Percentiles rank a stretch among this genome's conserved stretches.
Conservation (phyloP, 1,140 invertebrate species). For the Drosophila rufa region DNA sequence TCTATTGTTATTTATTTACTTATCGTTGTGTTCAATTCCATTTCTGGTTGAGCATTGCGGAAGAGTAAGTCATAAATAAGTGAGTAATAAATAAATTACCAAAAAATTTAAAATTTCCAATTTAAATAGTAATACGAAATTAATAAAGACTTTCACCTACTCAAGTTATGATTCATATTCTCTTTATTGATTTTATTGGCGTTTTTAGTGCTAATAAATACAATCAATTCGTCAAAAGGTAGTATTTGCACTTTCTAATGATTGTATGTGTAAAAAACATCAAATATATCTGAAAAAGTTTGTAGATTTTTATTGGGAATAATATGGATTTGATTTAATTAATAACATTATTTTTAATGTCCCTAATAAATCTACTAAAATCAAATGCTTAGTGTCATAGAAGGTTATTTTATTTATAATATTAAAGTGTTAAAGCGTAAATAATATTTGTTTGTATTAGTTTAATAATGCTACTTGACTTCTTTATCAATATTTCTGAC, state of each 20-base stretch:
- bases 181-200: not conserved
- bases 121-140: not conserved
- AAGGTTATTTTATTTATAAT: too few species aligned
- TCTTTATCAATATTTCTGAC: too few species aligned
- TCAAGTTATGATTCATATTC: not conserved
- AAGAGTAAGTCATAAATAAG: constrained; percentile 2
- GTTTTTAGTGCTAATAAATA: constrained; percentile 3
- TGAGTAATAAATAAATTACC: not conserved
- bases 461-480: too few species aligned
- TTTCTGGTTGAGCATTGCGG: constrained; percentile 15
- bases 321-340: too few species aligned
- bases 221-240: not conserved
- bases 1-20: not conserved
- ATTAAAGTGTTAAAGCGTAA: too few species aligned
- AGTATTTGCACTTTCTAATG: constrained; percentile 25
- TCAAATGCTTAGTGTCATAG: too few species aligned
- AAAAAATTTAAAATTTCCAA: too few species aligned
- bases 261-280: not conserved
- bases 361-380: too few species aligned
- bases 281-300: not conserved
- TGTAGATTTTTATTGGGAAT: not conserved
- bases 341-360: too few species aligned
- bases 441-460: too few species aligned
- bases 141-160: constrained; percentile 10
- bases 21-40: not conserved